Base-by-base conservation (phyloP, 30 jellyfish, hydroid and myxozoan genomes). In the Rhopilema esculentum region DNA sequence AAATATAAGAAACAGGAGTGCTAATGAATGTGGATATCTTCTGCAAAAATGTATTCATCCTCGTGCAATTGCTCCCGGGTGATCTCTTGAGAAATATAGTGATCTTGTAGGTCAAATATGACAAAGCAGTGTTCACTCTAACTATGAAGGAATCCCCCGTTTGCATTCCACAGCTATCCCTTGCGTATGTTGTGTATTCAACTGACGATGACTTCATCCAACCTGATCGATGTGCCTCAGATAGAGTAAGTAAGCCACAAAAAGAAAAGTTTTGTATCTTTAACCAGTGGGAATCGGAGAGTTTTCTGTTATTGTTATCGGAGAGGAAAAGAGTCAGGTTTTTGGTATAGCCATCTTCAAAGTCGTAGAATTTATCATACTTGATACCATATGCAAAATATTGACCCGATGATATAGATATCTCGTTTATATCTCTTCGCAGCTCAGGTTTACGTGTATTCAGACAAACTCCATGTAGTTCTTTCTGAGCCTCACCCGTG, bases 311-410 rank as follows among this genome's bases (percentile, higher is more conserved):
- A 23, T 28, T 63, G 30, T 53, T 28, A 66, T 86, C 86, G 0
- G 92, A 69, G 52, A 88, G 33, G 31, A 24, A 72, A 18, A 95
- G 83, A 1, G 88, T 71, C n/a, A 95, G 82, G 52, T 83, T 95
- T 64, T 96, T 69, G 16, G 98, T 91, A 29, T 27, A 72, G 27
- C 99, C 99, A 87, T 95, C 98, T 87, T 95, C 99, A 72, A 33
- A 27, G 61, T 95, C 99, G 70, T 48, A 64, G 32, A 95, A 95
- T 30, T 96, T 93, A 24, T 91, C 92, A 49, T 77, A 80, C 24
- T 87, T 93, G 0, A 95, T 87, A 6, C 16, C 89, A 40, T 91
- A 95, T 9, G 86, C 63, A 50, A 85, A 72, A 18, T 50, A 66
- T 20, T 89, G 96, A 76, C 99, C 96, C 48, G 87, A 50, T 19